Base-by-base conservation (phyloP, 2,113 vertebrate species). In the Sorex fumeus region DNA sequence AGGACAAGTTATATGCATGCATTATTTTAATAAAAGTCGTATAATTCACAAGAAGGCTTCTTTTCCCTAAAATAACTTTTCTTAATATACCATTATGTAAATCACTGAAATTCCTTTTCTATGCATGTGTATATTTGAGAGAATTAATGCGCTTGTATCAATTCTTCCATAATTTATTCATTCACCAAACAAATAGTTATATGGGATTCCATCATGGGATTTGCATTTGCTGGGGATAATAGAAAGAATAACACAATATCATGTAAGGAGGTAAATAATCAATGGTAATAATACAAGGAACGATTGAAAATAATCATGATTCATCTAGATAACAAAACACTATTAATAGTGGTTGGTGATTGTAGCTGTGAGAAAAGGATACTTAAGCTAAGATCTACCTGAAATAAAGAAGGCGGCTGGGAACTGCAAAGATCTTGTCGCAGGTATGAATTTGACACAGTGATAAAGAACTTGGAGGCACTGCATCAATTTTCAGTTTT, bases 11-110 rank as follows among this genome's bases (percentile, higher is more conserved):
- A 19, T 45, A 45, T 69, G 4, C 36, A 94, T 27, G 50, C 47
- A 47, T 60, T 76, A 45, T 16, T 60, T 60, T 67, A 60, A n/a
- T 77, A 40, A 96, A 86, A 89, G 70, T 77, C 50, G 30, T 2
- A 12, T 43, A 84, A 81, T 32, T 74, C 23, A 67, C 12, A 84
- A 50, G 10, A 10, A 50, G 6, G 10, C 40, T 81, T 11, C 30
- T n/a, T 53, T 9, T 90, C n/a, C 30, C 25, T 79, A 45, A 80
- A 80, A 30, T 43, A 92, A 25, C 18, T n/a, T 8, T 8, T 66
- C 8, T 83, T 60, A 93, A 40, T 0, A 70, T 88, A 40, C 45
- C 3, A 78, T 45, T 25, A 34, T 62, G 19, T 19, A 72, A 85
- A 82, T 82, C 32, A 0, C 25, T 67, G 12, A 64, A 71, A 57